A percentile compares a stretch with the other conserved stretches of the same genome.
Conservation (phyloP, 2,888 invertebrate species). For the Bugula neritina region DNA sequence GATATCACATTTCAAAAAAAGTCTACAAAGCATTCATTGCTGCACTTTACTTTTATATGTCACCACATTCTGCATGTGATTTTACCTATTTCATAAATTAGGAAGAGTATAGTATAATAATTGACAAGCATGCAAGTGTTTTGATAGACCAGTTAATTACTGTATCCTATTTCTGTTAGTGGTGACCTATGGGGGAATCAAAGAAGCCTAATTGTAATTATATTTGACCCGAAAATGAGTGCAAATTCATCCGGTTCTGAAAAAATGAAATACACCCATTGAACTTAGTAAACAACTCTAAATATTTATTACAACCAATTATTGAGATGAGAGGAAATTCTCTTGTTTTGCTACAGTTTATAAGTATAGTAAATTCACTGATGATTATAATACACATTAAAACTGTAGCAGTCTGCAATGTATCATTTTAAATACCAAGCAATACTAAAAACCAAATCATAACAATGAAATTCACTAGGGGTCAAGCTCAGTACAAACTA, state of each 20-base stretch:
- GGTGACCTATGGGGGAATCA: too few species aligned
- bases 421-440: background rate
- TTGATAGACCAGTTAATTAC: background rate
- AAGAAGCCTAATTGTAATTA: background rate
- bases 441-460: background rate
- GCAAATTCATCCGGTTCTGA: constrained; percentile 12
- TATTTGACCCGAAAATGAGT: background rate
- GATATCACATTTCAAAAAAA: too few species aligned
- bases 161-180: too few species aligned
- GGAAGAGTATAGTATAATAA: too few species aligned
- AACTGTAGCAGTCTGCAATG: background rate
- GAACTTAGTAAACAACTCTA: background rate
- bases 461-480: background rate
- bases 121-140: too few species aligned
- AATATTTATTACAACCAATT: constrained; percentile 7
- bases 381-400: background rate
- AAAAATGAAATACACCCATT: background rate
- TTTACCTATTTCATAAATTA: too few species aligned
- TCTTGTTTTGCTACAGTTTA: background rate
- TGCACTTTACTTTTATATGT: too few species aligned
- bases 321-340: background rate
- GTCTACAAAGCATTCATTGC: too few species aligned
- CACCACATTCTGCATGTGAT: too few species aligned
- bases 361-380: too few species aligned
- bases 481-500: background rate